A percentile compares a stretch with the other conserved stretches of the same genome.
phyloP scores from a whole-genome alignment of 2,888 invertebrate species.

The Pinctada fucata region DNA sequence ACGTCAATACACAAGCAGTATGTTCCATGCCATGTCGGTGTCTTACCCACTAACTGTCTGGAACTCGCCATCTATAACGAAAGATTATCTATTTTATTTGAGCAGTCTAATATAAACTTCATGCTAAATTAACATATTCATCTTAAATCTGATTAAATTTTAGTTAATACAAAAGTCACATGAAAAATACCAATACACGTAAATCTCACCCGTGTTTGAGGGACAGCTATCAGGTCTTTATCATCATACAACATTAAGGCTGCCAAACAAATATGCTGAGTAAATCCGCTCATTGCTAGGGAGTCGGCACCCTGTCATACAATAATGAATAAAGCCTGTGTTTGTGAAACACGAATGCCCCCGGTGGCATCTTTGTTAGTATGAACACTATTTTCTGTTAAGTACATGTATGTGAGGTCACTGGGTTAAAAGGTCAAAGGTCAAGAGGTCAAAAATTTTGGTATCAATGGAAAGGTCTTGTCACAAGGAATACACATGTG shows the following conservation, averaged over 20 bases:
- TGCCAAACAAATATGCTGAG: conserved; percentile 68
- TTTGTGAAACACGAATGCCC: too few relatives aligned
- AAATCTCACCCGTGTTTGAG: conserved; percentile 13
- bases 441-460: too few relatives aligned
- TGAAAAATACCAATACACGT: too few relatives aligned
- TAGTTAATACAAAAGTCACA: too few relatives aligned
- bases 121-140: neutral
- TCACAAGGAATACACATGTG: too few relatives aligned
- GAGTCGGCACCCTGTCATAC: conserved; percentile 66
- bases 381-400: too few relatives aligned
- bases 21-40: conserved; percentile 62
- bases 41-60: conserved; percentile 19
- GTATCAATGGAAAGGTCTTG: too few relatives aligned
- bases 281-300: conserved; percentile 64
- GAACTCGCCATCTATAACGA: neutral
- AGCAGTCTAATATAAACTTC: neutral
- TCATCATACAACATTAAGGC: conserved; percentile 61
- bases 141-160: too few relatives aligned
- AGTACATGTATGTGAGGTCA: too few relatives aligned
- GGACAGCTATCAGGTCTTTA: conserved; percentile 40
- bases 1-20: conserved; percentile 72
- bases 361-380: too few relatives aligned
- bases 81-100: neutral
- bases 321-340: too few relatives aligned
- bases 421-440: too few relatives aligned